Evolutionary conservation across 2,888 invertebrate species (phyloP), one percentile per base, ranked within the genome.

Genomic region (Prosopocoilus inquinatus): DNA sequence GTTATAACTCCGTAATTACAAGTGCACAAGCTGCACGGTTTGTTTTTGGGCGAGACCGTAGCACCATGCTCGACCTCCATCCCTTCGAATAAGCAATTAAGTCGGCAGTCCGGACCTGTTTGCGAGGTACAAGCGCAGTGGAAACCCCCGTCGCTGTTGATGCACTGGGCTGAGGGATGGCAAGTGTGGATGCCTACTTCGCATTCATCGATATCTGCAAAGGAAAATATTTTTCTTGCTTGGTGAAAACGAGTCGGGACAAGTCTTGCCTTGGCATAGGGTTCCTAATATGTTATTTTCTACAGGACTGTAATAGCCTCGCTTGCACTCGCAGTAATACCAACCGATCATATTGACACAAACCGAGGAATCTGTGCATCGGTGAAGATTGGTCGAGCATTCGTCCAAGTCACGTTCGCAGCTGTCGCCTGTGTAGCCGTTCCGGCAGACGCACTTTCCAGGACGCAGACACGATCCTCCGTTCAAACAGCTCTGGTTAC

Each of bases 261-360:
- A 11, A 15, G 13, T 33, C 78, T 75, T 75, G 86, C 86, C 86
- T 80, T 85, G 80, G 70, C 89, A 88, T 63, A 82, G 81, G 67
- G 77, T 85, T 75, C 81, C 81, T 66, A 80, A 78, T 57, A 79
- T 80, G 72, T 81, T 81, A 70, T 81, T 81, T 63, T 79, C 77
- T 44, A 80, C 75, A 39, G 81, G 81, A 57, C 84, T 83, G 13
- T 84, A 82, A 78, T 88, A 94, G 3, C 94, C 94, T 54, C 84
- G 82, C 64, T 86, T 85, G 77, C 94, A 94, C 67, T 89, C 86
- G 78, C 94, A 94, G 77, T 91, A 89, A 79, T 91, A 92, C 85
- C 91, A 92, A 65, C 94, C 94, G 41, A 91, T 91, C 82, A 89
- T 89, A 79, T 94, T 94, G 76, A 91, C 85, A 78, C 94, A 94